Percentiles rank a stretch among this genome's conserved stretches.
Evolutionary conservation across 2,888 invertebrate genomes (phyloP).

Genomic region (Conus canariensis): DNA sequence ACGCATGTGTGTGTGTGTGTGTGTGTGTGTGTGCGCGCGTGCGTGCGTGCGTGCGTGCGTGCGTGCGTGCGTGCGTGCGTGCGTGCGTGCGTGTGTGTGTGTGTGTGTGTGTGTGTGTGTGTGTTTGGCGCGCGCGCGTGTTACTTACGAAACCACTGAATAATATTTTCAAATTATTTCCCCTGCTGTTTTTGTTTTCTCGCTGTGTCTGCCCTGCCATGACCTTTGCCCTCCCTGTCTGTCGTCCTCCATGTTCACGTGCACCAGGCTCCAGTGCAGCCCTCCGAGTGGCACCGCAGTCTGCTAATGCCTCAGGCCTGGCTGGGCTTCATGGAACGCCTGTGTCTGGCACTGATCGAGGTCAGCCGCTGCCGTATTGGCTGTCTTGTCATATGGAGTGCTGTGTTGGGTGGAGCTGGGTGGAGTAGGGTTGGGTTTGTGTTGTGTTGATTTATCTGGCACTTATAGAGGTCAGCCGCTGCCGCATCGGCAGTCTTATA

Average conservation of each 20-base stretch:
- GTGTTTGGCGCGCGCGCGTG: no score
- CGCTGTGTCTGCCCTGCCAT: no score
- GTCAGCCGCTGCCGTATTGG: conserved; percentile 16
- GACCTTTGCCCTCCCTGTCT: no score
- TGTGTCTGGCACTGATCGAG: conserved; percentile 63
- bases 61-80: neutral
- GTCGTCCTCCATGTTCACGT: no score
- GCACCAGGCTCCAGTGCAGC: conserved; percentile 66
- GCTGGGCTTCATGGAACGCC: conserved; percentile 69
- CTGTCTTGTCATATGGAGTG: no score
- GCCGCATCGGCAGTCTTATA: no score
- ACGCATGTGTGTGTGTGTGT: neutral
- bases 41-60: neutral
- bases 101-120: neutral
- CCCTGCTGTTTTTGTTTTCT: no score
- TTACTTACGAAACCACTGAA: neutral
- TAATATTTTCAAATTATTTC: no score
- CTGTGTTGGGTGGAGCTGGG: neutral
- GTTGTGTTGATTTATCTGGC: neutral
- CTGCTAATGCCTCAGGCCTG: conserved; percentile 69
- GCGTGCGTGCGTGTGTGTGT: neutral
- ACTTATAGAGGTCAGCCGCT: no score
- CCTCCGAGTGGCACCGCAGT: conserved; percentile 71
- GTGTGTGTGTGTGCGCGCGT: neutral
- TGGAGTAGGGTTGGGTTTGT: neutral